Evolutionary conservation across 2,888 invertebrate species (phyloP).

Genomic region (Pinctada fucata): DNA sequence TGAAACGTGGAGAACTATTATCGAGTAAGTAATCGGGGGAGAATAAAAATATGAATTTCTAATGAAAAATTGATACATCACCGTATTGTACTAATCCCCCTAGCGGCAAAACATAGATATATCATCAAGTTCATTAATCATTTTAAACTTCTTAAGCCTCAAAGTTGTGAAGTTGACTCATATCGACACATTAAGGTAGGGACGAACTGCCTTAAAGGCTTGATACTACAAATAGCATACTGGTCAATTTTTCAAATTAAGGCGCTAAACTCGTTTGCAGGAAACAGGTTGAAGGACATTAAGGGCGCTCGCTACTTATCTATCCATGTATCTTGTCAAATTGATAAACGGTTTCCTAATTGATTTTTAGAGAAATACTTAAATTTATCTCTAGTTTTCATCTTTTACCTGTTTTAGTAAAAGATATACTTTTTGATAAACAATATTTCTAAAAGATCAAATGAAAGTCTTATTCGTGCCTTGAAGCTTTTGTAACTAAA

Average conservation of each 20-base stretch:
- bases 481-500: no score
- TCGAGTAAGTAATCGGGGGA: neutral
- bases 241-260: neutral
- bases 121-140: neutral
- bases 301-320: neutral
- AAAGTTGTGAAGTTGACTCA: neutral
- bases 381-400: no score
- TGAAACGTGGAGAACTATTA: no score
- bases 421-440: no score
- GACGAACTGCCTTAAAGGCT: neutral
- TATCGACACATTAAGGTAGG: neutral
- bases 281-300: neutral
- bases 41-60: constrained; percentile 3
- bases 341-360: no score
- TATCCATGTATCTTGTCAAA: neutral
- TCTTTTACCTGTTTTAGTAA: no score
- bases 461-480: no score
- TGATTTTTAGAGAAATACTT: no score
- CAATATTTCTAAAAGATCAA: no score
- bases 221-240: neutral
- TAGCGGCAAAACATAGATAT: neutral
- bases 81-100: neutral
- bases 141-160: neutral
- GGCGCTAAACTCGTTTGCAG: neutral
- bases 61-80: neutral